phyloP scores from a whole-genome alignment of 2,888 invertebrate genomes.

The Hyposoter didymator region DNA sequence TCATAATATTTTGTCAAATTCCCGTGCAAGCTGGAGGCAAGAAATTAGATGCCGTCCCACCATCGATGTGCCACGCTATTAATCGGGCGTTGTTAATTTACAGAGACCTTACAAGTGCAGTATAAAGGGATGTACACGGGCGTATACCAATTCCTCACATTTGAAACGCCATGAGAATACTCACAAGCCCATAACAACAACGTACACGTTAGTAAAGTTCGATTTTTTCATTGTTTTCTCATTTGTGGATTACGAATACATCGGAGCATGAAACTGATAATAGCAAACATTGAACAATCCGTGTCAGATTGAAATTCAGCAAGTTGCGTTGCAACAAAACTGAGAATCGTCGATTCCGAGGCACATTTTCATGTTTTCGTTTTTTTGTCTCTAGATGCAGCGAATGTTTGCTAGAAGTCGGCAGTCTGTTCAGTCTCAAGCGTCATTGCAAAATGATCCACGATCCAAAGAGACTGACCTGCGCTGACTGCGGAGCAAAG shows the following conservation, averaged over 20 bases:
- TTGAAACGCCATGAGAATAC: conserved; percentile 87
- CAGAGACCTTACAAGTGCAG: conserved; percentile 87
- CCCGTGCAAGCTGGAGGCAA: neutral
- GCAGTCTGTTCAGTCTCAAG: conserved; percentile 86
- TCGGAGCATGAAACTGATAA: neutral
- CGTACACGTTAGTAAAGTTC: conserved; percentile 72
- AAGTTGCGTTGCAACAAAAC: neutral
- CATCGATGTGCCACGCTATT: neutral
- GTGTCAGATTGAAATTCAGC: neutral
- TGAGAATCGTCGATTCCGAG: neutral
- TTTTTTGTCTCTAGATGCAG: conserved; percentile 74
- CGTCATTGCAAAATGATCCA: conserved; percentile 86
- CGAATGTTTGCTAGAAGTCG: conserved; percentile 85
- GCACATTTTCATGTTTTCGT: neutral
- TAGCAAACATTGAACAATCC: neutral
- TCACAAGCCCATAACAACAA: conserved; percentile 78
- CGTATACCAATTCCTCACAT: conserved; percentile 87
- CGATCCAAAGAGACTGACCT: conserved; percentile 82
- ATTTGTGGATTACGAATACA: neutral
- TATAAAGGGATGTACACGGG: conserved; percentile 86
- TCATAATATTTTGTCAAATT: neutral
- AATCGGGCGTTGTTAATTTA: conserved; percentile 34
- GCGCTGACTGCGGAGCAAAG: conserved; percentile 84
- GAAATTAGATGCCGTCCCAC: neutral
- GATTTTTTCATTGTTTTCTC: neutral